phyloP scores from a whole-genome alignment of 2,797 vertebrate species.

The Girardinus metallicus region DNA sequence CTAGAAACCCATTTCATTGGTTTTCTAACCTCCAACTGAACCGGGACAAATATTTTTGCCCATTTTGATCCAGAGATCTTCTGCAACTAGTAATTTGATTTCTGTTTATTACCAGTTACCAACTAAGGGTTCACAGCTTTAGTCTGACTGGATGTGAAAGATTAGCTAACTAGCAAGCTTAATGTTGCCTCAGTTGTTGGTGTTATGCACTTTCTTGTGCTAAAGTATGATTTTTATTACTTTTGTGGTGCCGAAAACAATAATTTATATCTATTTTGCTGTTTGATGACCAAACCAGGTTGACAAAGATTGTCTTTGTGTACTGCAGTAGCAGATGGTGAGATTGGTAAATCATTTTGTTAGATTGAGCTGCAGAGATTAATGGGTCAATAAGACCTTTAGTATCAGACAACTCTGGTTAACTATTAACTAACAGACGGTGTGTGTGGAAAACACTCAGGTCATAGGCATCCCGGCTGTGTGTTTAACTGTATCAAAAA shows the following conservation, averaged over 20 bases:
- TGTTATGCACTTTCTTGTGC: not conserved
- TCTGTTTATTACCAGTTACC: not conserved
- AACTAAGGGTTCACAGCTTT: constrained; percentile 3
- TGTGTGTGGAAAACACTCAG: constrained; percentile 6
- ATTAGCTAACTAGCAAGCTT: constrained; percentile 37
- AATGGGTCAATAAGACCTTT: constrained; percentile 22
- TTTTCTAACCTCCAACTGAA: not conserved
- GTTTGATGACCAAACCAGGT: not conserved
- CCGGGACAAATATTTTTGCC: not conserved
- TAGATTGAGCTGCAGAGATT: constrained; percentile 1
- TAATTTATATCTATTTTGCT: not conserved
- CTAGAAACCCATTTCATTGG: not conserved
- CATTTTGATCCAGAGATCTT: not conserved
- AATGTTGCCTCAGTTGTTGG: not conserved
- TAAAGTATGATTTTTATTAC: not conserved
- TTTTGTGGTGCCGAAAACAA: not conserved
- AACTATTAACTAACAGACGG: constrained; percentile 58
- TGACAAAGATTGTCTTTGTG: not conserved
- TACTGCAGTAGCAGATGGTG: not conserved
- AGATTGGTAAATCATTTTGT: constrained; percentile 25
- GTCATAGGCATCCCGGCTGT: constrained; percentile 31
- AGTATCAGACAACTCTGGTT: constrained; percentile 32
- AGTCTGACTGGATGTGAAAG: constrained; percentile 10
- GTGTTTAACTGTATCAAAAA: constrained; percentile 20
- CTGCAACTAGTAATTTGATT: not conserved